These are phyloP conservation scores for Cebuella pygmaea DNA, from an alignment of 2,797 vertebrate genomes.

Conservation along the genomic window DNA sequence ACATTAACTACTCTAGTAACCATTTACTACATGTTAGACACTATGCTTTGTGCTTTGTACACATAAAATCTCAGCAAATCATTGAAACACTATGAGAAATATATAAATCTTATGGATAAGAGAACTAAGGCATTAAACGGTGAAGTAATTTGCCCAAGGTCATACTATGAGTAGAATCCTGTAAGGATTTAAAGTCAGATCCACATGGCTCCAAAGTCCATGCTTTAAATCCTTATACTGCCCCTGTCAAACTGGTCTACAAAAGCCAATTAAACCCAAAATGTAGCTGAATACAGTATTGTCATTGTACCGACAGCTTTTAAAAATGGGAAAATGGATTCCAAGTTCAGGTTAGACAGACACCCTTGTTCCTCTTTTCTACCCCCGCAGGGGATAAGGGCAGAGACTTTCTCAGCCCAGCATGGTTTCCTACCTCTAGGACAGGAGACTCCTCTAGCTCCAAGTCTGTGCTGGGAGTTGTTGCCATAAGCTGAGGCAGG, in stretches of 20 bases:
- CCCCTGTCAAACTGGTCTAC: background rate
- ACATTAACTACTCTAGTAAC: background rate
- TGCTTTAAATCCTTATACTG: background rate
- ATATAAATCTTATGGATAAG: background rate
- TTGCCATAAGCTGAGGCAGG: background rate
- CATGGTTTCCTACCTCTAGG: background rate
- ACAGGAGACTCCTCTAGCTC: background rate
- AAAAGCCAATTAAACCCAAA: background rate
- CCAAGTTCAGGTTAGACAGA: background rate
- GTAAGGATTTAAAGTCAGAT: background rate
- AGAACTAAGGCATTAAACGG: background rate
- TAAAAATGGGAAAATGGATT: background rate
- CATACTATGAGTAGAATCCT: background rate
- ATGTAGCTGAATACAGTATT: background rate
- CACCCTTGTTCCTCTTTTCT: background rate
- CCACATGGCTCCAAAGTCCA: background rate
- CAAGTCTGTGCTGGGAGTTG: background rate
- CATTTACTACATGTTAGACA: background rate
- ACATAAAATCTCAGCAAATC: slow-evolving; percentile 27
- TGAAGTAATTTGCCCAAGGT: background rate
- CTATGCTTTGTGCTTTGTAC: background rate
- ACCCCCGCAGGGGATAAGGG: background rate
- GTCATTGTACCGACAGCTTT: background rate
- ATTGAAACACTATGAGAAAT: background rate
- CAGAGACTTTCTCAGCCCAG: background rate